Percentiles rank a stretch among this genome's conserved stretches.
phyloP scores from a whole-genome alignment of 2,797 vertebrate species.

The Centroberyx gerrardi region DNA sequence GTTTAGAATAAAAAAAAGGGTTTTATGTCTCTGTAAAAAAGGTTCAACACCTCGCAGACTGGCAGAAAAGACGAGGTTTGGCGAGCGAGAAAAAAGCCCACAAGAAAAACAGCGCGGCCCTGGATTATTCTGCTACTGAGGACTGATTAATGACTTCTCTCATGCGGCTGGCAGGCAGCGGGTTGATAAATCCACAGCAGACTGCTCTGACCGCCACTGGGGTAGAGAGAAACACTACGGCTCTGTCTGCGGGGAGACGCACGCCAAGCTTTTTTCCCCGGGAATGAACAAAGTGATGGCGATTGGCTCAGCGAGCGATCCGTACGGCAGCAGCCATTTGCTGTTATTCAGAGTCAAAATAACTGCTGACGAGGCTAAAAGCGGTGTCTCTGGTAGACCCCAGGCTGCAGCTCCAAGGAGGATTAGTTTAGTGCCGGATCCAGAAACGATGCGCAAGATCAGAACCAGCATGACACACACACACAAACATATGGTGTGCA shows the following conservation, averaged over 20 bases:
- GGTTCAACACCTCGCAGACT: neutral
- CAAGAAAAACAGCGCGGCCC: constrained; percentile 27
- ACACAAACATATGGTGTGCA: neutral
- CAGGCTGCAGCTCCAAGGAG: constrained; percentile 22
- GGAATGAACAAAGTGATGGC: constrained; percentile 45
- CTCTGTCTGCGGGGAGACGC: constrained; percentile 42
- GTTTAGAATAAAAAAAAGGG: too few species aligned
- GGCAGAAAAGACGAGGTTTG: neutral
- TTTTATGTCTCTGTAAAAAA: too few species aligned
- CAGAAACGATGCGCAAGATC: neutral
- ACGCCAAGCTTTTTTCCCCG: constrained; percentile 35
- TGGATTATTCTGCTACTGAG: constrained; percentile 17
- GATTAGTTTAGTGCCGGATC: constrained; percentile 4
- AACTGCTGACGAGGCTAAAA: constrained; percentile 41
- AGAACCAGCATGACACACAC: neutral
- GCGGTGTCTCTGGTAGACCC: constrained; percentile 11
- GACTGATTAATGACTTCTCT: constrained; percentile 56
- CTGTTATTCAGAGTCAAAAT: constrained; percentile 35
- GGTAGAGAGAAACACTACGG: constrained; percentile 52
- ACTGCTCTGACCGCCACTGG: constrained; percentile 34
- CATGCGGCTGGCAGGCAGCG: constrained; percentile 36
- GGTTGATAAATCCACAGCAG: constrained; percentile 55
- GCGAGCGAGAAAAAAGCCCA: constrained; percentile 10
- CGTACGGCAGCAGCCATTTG: constrained; percentile 53
- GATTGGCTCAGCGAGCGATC: constrained; percentile 20